Conservation (phyloP, 2,113 vertebrate species). For the Leiothrix lutea region DNA sequence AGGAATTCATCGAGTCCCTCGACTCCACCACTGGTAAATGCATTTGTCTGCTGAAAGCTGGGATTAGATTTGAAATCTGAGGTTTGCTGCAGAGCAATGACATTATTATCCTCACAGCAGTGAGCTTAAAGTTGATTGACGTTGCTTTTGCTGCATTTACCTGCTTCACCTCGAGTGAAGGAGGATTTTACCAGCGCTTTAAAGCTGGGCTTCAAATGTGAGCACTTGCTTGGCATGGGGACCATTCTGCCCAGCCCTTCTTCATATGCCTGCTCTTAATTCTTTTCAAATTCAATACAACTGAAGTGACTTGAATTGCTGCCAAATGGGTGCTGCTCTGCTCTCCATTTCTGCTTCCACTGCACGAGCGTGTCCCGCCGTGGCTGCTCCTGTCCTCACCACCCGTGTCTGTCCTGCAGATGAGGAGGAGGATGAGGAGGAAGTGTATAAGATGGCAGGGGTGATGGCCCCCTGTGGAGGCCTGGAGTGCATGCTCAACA, state of each 20-base stretch:
- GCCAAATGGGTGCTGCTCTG: not conserved
- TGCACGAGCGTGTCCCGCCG: fast-evolving
- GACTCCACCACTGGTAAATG: conserved; percentile 94
- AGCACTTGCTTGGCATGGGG: not conserved
- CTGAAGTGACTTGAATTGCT: not conserved
- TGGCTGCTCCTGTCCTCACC: not conserved
- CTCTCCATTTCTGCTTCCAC: not conserved
- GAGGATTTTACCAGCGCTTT: not conserved
- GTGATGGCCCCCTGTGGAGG: conserved; percentile 98
- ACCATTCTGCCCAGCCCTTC: not conserved
- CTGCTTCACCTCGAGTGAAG: conserved; percentile 15
- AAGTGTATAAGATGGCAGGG: conserved; percentile 98
- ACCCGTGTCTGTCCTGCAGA: conserved; percentile 72
- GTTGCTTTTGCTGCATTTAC: conserved; percentile 14
- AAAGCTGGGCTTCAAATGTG: not conserved
- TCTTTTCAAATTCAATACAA: not conserved
- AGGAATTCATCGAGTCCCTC: conserved; percentile 97
- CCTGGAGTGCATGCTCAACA: conserved; percentile 94
- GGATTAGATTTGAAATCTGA: not conserved
- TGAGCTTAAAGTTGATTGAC: not conserved
- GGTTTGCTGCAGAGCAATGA: conserved; percentile 3
- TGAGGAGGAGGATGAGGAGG: conserved; percentile 98
- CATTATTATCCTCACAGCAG: conserved; percentile 35
- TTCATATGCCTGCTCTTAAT: not conserved
- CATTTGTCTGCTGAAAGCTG: not conserved